Conservation (phyloP, 2,113 vertebrate genomes). For the Cinclus mexicanus region DNA sequence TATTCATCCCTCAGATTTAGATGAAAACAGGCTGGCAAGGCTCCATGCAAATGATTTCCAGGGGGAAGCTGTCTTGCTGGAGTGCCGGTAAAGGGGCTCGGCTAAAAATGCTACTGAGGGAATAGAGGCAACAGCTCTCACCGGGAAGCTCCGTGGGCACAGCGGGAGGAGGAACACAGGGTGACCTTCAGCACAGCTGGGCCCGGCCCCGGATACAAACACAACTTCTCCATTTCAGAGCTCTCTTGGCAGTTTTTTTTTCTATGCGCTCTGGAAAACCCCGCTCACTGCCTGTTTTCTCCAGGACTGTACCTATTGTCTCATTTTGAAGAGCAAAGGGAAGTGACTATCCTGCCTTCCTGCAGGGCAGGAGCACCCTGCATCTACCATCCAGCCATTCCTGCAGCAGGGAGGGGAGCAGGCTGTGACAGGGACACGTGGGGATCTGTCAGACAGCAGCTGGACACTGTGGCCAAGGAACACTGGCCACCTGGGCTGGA, state of each 20-base stretch:
- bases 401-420: background rate
- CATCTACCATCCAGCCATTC: background rate
- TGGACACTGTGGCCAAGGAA: background rate
- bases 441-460: background rate
- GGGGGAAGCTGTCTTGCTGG: background rate
- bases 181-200: background rate
- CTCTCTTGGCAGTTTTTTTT: background rate
- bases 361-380: background rate
- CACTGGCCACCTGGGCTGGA: background rate
- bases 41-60: background rate
- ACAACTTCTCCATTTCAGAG: constrained; percentile 12
- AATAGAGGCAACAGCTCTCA: background rate
- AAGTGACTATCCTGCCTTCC: background rate
- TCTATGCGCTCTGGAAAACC: background rate
- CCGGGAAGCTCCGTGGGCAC: fast-evolving
- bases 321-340: background rate
- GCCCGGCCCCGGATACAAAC: background rate
- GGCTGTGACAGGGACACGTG: background rate
- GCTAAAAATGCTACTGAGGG: background rate
- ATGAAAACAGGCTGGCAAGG: background rate
- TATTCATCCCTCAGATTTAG: background rate
- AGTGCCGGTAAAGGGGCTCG: background rate
- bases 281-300: background rate
- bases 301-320: background rate
- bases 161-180: background rate